A percentile compares a stretch with the other conserved stretches of the same genome.
phyloP scores from a whole-genome alignment of 2,113 vertebrate genomes.

The Ivindomyrus marchei region DNA sequence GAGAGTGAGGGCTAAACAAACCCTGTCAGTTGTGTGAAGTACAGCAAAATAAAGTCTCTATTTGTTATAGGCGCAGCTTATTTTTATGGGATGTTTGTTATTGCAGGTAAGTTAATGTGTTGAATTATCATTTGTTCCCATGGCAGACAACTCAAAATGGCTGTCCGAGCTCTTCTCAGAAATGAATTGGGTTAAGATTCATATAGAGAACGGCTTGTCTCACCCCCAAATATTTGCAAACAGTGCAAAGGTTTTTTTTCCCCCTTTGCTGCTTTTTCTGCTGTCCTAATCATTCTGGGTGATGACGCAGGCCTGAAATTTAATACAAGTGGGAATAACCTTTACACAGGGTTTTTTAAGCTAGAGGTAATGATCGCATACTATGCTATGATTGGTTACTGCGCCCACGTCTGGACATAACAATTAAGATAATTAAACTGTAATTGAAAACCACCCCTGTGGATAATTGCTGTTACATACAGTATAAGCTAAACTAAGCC shows the following conservation, averaged over 20 bases:
- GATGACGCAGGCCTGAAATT: not conserved
- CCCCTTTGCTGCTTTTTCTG: not conserved
- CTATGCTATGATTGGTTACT: not conserved
- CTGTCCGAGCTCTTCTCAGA: not conserved
- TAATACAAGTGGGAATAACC: not conserved
- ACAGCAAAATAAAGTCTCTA: conserved; percentile 67
- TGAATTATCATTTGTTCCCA: not conserved
- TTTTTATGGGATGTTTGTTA: not conserved
- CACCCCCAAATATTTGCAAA: not conserved
- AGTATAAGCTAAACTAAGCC: not conserved
- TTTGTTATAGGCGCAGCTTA: conserved; percentile 42
- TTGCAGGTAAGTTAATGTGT: not conserved
- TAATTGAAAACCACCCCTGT: not conserved
- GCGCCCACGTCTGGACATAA: not conserved
- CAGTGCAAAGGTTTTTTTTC: not conserved
- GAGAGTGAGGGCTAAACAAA: conserved; percentile 35
- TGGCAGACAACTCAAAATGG: not conserved
- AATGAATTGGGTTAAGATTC: not conserved
- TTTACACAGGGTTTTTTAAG: not conserved
- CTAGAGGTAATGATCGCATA: not conserved
- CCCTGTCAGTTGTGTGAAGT: conserved; percentile 48
- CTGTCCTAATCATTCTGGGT: not conserved
- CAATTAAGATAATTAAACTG: not conserved
- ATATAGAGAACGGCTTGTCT: not conserved
- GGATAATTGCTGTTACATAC: not conserved